A percentile compares a stretch with the other conserved stretches of the same genome.
Evolutionary conservation across 2,797 vertebrate genomes (phyloP).

Genomic region (Fistularia tabacaria): DNA sequence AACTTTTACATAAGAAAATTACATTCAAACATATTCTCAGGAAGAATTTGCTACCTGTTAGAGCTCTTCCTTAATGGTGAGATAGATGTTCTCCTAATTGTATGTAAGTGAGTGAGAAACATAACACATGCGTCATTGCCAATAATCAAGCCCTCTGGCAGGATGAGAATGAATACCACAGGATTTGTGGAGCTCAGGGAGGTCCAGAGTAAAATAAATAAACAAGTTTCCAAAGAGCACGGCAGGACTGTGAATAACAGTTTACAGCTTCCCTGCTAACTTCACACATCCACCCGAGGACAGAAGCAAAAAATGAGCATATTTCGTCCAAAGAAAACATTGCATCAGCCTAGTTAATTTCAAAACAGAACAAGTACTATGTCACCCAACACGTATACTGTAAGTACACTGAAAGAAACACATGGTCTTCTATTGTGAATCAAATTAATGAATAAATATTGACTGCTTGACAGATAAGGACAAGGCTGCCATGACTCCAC

Average conservation of each 20-base stretch:
- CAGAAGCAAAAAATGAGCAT: slow-evolving; percentile 2
- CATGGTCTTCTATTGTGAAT: no score
- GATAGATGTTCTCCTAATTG: slow-evolving; percentile 49
- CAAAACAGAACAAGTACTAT: no score
- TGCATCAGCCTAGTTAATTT: no score
- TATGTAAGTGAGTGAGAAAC: slow-evolving; percentile 56
- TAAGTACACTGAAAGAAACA: no score
- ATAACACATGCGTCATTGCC: slow-evolving; percentile 52
- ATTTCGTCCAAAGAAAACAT: background rate
- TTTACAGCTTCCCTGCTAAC: slow-evolving; percentile 1
- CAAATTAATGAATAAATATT: no score
- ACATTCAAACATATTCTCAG: slow-evolving; percentile 6
- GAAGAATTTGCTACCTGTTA: slow-evolving; percentile 21
- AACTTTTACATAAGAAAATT: slow-evolving; percentile 14
- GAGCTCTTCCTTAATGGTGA: slow-evolving; percentile 16
- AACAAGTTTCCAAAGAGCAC: slow-evolving; percentile 32
- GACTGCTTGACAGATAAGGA: no score
- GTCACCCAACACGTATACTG: no score
- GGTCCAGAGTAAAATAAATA: slow-evolving; percentile 49
- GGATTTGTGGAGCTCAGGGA: slow-evolving; percentile 42
- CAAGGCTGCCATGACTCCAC: no score
- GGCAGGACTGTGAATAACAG: slow-evolving; percentile 5
- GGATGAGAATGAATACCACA: slow-evolving; percentile 47
- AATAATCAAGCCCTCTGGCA: slow-evolving; percentile 37
- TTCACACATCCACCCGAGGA: slow-evolving; percentile 10